A percentile compares a stretch with the other conserved stretches of the same genome.
These are phyloP conservation scores for Osmerus eperlanus DNA, from an alignment of 2,113 vertebrate genomes.

Conservation along the genomic window DNA sequence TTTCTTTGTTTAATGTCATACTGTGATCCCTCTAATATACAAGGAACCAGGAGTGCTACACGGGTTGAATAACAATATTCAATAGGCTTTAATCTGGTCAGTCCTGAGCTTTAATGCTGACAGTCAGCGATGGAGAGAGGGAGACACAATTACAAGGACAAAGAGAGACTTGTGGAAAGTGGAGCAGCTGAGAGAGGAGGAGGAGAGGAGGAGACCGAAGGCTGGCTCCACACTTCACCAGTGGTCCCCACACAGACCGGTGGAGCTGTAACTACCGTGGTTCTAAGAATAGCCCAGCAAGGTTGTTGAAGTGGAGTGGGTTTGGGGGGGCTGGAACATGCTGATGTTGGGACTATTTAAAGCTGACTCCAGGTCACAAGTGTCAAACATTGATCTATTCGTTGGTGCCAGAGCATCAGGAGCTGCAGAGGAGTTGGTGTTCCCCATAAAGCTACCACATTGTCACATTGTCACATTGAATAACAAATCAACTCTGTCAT, in stretches of 20 bases:
- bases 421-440: conserved; percentile 6
- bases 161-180: too few species aligned
- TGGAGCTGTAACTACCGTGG: background rate
- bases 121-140: too few species aligned
- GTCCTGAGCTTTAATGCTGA: too few species aligned
- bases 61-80: too few species aligned
- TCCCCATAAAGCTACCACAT: conserved; percentile 15
- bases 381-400: conserved; percentile 45
- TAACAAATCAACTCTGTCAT: conserved; percentile 33
- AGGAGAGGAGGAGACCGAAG: too few species aligned
- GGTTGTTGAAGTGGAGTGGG: conserved; percentile 14
- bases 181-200: too few species aligned
- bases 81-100: too few species aligned
- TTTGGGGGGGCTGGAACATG: conserved; percentile 21
- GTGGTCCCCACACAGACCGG: too few species aligned
- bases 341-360: conserved; percentile 52
- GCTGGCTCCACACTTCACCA: too few species aligned
- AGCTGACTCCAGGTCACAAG: conserved; percentile 24
- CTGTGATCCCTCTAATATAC: too few species aligned
- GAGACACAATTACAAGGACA: too few species aligned
- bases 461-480: conserved; percentile 40
- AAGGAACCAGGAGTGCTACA: too few species aligned
- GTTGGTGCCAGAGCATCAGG: conserved; percentile 23
- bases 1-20: background rate
- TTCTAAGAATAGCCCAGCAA: conserved; percentile 21